Evolutionary conservation across 2,888 invertebrate species (phyloP).

Genomic region (Metellina segmentata): DNA sequence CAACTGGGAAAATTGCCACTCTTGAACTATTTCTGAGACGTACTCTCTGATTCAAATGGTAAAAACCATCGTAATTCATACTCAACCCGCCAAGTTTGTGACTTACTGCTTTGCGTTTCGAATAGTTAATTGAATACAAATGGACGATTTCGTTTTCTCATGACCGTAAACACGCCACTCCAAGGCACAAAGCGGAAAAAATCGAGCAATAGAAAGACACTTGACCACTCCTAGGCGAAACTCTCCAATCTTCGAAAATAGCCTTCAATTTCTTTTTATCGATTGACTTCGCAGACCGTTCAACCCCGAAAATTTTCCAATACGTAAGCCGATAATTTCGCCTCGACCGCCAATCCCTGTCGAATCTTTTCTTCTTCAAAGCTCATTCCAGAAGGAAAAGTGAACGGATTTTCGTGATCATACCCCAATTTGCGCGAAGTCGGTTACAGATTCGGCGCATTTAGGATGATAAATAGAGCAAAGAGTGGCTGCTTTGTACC

Average conservation of each 20-base stretch:
- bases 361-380: conserved; percentile 2
- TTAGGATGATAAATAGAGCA: conserved; percentile 49
- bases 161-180: neutral
- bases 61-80: no score
- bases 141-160: neutral
- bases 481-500: conserved; percentile 6
- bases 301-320: neutral
- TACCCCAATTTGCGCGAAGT: neutral
- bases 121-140: neutral
- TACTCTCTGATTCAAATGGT: no score
- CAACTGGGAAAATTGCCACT: no score
- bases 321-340: neutral
- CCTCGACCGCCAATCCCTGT: neutral
- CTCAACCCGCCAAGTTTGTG: no score
- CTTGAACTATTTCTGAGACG: no score
- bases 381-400: conserved; percentile 24
- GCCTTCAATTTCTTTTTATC: neutral
- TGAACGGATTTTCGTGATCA: neutral
- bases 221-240: neutral
- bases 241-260: neutral
- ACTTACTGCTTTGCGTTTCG: no score
- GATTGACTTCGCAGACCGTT: neutral
- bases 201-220: neutral
- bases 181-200: neutral
- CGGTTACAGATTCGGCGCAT: neutral